A percentile compares a stretch with the other conserved stretches of the same genome.
Evolutionary conservation across 2,797 vertebrate genomes (phyloP).

Genomic region (Periophthalmus magnuspinnatus): DNA sequence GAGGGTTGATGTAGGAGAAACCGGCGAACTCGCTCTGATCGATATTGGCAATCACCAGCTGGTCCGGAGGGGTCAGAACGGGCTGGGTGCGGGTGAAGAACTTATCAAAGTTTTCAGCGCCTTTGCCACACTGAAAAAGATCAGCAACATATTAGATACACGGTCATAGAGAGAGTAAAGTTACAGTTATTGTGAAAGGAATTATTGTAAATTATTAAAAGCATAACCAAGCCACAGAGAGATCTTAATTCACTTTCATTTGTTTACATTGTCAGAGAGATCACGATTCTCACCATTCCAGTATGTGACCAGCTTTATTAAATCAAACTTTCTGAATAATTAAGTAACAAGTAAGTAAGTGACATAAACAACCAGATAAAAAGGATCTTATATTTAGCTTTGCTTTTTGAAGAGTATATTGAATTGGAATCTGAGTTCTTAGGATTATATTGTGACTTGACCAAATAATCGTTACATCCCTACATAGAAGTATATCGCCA

Average conservation of each 20-base stretch:
- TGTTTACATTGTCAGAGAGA: no score
- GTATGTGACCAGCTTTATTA: no score
- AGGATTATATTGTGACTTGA: neutral
- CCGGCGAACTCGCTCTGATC: constrained; percentile 97
- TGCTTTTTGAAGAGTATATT: neutral
- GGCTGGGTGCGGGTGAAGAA: constrained; percentile 97
- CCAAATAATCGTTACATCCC: neutral
- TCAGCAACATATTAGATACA: neutral
- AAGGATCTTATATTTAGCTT: neutral
- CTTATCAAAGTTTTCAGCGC: constrained; percentile 97
- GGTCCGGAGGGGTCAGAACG: constrained; percentile 92
- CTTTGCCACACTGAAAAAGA: constrained; percentile 89
- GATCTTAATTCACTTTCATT: neutral
- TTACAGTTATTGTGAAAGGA: neutral
- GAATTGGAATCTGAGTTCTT: neutral
- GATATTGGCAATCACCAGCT: constrained; percentile 97
- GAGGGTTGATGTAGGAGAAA: constrained; percentile 93
- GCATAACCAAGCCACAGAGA: neutral
- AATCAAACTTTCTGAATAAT: neutral
- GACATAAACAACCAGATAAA: neutral
- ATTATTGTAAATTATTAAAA: no score
- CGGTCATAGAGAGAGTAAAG: neutral
- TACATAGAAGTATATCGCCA: neutral
- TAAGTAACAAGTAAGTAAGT: no score
- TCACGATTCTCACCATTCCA: no score